Base-by-base conservation (phyloP, 2,113 vertebrate species). In the Pangasianodon gigas region DNA sequence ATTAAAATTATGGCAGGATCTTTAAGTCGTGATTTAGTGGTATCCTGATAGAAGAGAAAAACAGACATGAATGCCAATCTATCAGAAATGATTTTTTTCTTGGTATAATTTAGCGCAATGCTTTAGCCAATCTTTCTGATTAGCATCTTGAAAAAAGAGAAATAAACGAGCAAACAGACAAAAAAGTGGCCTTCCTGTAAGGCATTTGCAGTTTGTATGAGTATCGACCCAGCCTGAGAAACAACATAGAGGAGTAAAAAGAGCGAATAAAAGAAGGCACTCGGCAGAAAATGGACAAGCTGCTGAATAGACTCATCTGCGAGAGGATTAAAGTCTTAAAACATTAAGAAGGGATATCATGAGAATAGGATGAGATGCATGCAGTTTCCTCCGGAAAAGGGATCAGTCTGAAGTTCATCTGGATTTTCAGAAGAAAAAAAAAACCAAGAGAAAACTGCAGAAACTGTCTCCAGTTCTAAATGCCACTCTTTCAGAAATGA, bases 261-360 rank as follows among this genome's bases (percentile, higher is more conserved):
- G 4, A 2, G 1, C 51, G 48, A 80, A 80, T n/a, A 51, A 51
- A 51, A 1, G 46, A 51, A 80, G 26, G 26, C 77, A 51, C 11
- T 80, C 44, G 19, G 26, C 24, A 52, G 51, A 51, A 52, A 80
- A 80, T 1, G 46, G 77, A 80, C 46, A 51, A 52, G 77, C 52
- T 80, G 77, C 46, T n/a, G 77, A 80, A 80, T 26, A 51, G 46
- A 51, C 77, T 80, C 77, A n/a, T 80, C 46, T 80, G 26, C 13
- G 26, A 52, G 77, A 80, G 77, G 77, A 80, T 80, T 80, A 80
- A 80, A 80, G 77, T 80, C 46, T 80, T 80, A 80, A 80, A 80
- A n/a, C 26, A 51, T 5, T 51, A 80, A 80, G 77, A 29, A 80
- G 77, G 77, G 77, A 51, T 80, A n/a, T 80, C 46, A 51, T n/a